Evolutionary conservation across 2,888 invertebrate species (phyloP), one percentile per base, ranked within the genome.

Genomic region (Kuschelorhynchus macadamiae): DNA sequence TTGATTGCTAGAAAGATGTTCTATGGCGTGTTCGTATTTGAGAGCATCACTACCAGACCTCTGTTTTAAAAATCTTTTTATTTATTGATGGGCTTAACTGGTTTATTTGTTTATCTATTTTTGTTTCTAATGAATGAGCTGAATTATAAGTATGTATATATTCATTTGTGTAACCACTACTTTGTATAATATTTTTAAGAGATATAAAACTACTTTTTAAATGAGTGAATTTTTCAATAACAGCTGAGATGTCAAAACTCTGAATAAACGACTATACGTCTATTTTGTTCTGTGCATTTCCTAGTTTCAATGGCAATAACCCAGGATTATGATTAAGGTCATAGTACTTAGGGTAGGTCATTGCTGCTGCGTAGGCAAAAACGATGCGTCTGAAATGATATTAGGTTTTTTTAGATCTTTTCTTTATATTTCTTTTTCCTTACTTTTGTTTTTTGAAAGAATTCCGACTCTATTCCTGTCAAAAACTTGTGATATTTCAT

Each of bases 31-130:
- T n/a, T n/a, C n/a, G n/a, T n/a, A n/a, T n/a, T n/a, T n/a, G n/a
- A 66, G 20, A 25, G 68, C 62, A 42, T 69, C 59, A 3, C n/a
- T n/a, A 66, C 46, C 25, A 69, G 36, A 25, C 63, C 66, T 61
- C 66, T 49, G n/a, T n/a, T 69, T 69, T 70, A 25, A 7, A 25
- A 25, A 36, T 3, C 11, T 12, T 36, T 11, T 7, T 36, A 7
- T 12, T 36, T 36, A 36, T 2, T 36, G 9, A 20, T 57, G 32
- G 63, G 39, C 62, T 52, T 47, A 50, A 46, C 50, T 65, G 65
- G 18, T 39, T 20, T 21, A 62, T 36, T 50, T 49, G 49, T 14
- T 12, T 49, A 18, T 7, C n/a, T 8, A 65, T 65, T 60, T 42
- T 59, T 1, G 61, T 49, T 60, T 49, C 39, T 41, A 65, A 25